Evolutionary conservation across 2,797 vertebrate genomes (phyloP), one percentile per base, ranked within the genome.

Genomic region (Neosilurus mollespiculum): DNA sequence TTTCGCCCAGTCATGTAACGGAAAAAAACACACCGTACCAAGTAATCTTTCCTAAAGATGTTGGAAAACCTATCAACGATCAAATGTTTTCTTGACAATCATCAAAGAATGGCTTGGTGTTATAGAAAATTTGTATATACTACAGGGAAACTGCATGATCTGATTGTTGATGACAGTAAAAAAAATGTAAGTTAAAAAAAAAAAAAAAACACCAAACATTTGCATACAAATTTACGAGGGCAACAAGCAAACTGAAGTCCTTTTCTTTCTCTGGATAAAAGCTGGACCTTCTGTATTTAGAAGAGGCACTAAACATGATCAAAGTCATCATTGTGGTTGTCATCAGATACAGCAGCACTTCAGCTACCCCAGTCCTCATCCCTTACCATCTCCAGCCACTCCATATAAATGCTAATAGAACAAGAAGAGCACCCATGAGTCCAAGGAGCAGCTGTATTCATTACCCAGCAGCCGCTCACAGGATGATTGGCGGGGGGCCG

Each of bases 401-500:
- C 93, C 90, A 94, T 94, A 93, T 94, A 94, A 93, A 94, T 94
- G 93, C 88, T 92, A 94, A 94, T 94, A 85, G 54, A 86, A 93
- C 92, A 94, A 93, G 93, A 93, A 94, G 92, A 93, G 94, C 91
- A 92, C 90, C 89, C 86, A 92, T 94, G 94, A 95, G 94, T 95
- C 92, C 92, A 91, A 81, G 80, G 83, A 87, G 88, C 34, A 66
- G 65, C 78, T 67, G 82, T 54, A 81, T 87, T 83, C 69, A 83
- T 87, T 88, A 87, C 73, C 54, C 73, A 66, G 80, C 59, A 79
- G 72, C 86, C 81, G 94, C 91, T 82, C 91, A 90, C 81, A 70
- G 69, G 56, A 64, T 92, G 94, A 93, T 92, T 93, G 92, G 92
- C 91, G 92, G 93, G 93, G 93, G 91, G 94, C 91, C 93, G 93